phyloP scores from a whole-genome alignment of 2,113 vertebrate species.

The Cinclus mexicanus region DNA sequence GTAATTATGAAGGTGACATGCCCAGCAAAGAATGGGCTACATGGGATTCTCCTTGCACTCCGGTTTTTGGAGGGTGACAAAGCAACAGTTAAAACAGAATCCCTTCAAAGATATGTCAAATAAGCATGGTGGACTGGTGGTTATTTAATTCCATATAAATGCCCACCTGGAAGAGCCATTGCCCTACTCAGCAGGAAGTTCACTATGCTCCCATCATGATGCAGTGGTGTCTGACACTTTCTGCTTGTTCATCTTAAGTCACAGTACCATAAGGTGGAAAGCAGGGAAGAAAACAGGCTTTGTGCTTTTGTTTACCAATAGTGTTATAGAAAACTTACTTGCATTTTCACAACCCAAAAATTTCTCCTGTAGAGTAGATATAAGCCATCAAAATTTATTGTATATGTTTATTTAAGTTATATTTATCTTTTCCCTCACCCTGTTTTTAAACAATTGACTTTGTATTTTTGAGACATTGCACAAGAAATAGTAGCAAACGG shows the following conservation, averaged over 20 bases:
- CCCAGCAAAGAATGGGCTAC: neutral
- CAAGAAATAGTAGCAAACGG: neutral
- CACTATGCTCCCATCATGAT: neutral
- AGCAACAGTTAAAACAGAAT: neutral
- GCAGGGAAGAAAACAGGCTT: neutral
- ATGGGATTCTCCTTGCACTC: neutral
- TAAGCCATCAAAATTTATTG: neutral
- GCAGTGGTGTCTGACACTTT: neutral
- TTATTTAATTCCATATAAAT: neutral
- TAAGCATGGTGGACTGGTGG: neutral
- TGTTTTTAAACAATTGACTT: neutral
- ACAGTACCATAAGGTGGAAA: neutral
- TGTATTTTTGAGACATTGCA: neutral
- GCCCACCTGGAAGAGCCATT: neutral
- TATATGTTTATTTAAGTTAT: neutral
- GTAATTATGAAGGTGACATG: neutral
- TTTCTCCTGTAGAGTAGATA: neutral
- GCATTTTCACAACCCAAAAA: neutral
- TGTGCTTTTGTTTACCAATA: neutral
- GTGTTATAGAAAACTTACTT: neutral
- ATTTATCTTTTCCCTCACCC: fast-evolving
- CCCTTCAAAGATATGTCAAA: neutral
- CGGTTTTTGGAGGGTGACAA: neutral
- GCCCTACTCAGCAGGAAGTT: neutral
- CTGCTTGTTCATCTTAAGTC: neutral